Percentiles rank a stretch among this genome's conserved stretches.
phyloP scores from a whole-genome alignment of 2,888 invertebrate species.

The Apeira syringaria region DNA sequence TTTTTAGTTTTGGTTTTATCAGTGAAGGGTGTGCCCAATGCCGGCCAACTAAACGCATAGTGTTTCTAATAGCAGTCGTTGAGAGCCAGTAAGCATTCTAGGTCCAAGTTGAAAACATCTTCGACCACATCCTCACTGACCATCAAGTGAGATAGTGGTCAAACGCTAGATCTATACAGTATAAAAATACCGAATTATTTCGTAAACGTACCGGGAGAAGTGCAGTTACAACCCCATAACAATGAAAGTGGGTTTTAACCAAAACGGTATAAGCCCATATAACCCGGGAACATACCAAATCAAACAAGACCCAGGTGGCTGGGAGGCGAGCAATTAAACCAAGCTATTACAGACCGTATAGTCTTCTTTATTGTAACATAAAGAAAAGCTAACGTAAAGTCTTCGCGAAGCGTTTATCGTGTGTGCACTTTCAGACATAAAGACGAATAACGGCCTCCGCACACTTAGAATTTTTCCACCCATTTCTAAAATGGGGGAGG shows the following conservation, averaged over 20 bases:
- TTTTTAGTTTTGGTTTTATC: no score
- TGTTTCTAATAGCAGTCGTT: no score
- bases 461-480: slow-evolving; percentile 3
- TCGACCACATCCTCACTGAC: no score
- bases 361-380: slow-evolving; percentile 74
- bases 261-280: slow-evolving; percentile 9
- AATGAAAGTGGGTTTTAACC: slow-evolving; percentile 1
- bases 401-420: slow-evolving; percentile 33
- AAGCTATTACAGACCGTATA: slow-evolving; percentile 47
- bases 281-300: slow-evolving; percentile 23
- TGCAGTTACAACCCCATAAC: not conserved
- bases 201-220: no score
- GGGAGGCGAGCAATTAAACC: slow-evolving; percentile 65
- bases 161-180: no score
- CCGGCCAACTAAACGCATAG: no score
- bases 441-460: slow-evolving; percentile 63
- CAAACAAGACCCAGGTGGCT: slow-evolving; percentile 59
- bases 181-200: no score
- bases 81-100: no score
- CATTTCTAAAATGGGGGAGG: no score
- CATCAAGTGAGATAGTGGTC: no score
- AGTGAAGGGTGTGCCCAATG: no score
- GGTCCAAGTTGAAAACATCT: no score
- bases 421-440: slow-evolving; percentile 49
- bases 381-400: slow-evolving; percentile 75